A percentile compares a stretch with the other conserved stretches of the same genome.
These are phyloP conservation scores for Agelastica alni DNA, from an alignment of 2,888 invertebrate genomes.

Conservation along the genomic window DNA sequence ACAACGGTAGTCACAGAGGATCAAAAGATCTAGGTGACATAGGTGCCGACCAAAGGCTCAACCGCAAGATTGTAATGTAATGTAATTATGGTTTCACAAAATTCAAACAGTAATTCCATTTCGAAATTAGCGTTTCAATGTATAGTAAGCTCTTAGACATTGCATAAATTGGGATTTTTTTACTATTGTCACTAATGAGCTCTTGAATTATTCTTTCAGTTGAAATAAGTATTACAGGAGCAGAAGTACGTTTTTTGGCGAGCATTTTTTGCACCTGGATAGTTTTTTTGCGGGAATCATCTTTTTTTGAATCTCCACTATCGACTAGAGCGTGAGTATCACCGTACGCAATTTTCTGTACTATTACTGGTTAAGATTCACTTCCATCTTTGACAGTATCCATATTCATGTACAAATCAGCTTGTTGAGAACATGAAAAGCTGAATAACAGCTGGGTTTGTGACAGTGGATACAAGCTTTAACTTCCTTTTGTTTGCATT, in stretches of 20 bases:
- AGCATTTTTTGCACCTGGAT: constrained; percentile 84
- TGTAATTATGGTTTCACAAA: too few relatives aligned
- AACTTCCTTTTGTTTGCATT: constrained; percentile 89
- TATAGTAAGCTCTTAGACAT: constrained; percentile 94
- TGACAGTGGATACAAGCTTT: constrained; percentile 99
- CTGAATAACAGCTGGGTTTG: constrained; percentile 93
- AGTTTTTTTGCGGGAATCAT: constrained; percentile 79
- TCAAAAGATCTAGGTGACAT: too few relatives aligned
- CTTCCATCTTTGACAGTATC: constrained; percentile 76
- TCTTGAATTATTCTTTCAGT: constrained; percentile 88
- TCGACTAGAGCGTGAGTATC: constrained; percentile 87
- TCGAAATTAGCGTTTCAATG: constrained; percentile 88
- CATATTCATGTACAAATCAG: constrained; percentile 94
- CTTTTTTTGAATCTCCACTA: constrained; percentile 57
- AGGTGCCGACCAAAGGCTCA: too few relatives aligned
- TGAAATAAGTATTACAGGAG: constrained; percentile 91
- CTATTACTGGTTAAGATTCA: constrained; percentile 72
- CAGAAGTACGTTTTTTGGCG: constrained; percentile 86
- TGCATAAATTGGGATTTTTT: constrained; percentile 86
- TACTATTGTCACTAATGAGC: constrained; percentile 70
- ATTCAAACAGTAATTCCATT: constrained; percentile 93
- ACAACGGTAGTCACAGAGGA: too few relatives aligned
- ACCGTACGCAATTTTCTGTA: constrained; percentile 95
- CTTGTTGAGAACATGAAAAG: constrained; percentile 98
- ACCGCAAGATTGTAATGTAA: too few relatives aligned